A percentile compares a stretch with the other conserved stretches of the same genome.
These are phyloP conservation scores for Pomacea maculata DNA, from an alignment of 1,140 invertebrate species.

Conservation along the genomic window DNA sequence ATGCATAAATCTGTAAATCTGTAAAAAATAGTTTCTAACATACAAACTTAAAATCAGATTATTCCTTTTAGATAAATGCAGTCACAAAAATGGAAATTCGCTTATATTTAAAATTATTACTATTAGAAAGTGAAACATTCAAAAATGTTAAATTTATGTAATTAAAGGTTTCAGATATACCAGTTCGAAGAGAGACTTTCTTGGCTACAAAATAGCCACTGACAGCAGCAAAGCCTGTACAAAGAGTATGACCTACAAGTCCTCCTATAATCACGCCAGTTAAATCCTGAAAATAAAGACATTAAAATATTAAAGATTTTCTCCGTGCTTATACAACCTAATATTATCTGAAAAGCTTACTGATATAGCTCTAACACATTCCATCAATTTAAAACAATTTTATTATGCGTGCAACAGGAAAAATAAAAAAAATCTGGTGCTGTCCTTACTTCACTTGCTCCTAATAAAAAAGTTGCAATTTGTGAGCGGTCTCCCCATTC, in stretches of 20 bases:
- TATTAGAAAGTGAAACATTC: neutral
- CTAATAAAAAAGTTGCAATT: slow-evolving; percentile 94
- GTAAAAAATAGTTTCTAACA: no score
- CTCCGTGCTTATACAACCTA: neutral
- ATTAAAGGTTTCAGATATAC: slow-evolving; percentile 65
- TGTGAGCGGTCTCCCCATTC: slow-evolving; percentile 99
- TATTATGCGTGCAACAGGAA: neutral
- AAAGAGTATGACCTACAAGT: slow-evolving; percentile 90
- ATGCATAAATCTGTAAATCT: no score
- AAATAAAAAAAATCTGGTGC: neutral
- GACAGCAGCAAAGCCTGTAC: slow-evolving; percentile 95
- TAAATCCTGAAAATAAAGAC: slow-evolving; percentile 75
- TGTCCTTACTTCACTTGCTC: slow-evolving; percentile 74
- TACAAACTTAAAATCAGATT: no score
- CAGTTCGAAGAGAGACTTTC: slow-evolving; percentile 91
- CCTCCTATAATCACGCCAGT: slow-evolving; percentile 93
- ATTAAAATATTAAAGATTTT: neutral
- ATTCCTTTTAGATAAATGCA: no score
- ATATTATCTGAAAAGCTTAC: neutral
- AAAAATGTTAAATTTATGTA: neutral
- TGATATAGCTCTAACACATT: neutral
- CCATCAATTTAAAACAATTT: neutral
- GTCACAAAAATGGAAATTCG: no score
- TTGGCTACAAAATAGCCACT: slow-evolving; percentile 95
- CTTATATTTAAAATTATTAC: no score